Conservation (phyloP, 2,888 invertebrate genomes). For the Syrphus vitripennis region DNA sequence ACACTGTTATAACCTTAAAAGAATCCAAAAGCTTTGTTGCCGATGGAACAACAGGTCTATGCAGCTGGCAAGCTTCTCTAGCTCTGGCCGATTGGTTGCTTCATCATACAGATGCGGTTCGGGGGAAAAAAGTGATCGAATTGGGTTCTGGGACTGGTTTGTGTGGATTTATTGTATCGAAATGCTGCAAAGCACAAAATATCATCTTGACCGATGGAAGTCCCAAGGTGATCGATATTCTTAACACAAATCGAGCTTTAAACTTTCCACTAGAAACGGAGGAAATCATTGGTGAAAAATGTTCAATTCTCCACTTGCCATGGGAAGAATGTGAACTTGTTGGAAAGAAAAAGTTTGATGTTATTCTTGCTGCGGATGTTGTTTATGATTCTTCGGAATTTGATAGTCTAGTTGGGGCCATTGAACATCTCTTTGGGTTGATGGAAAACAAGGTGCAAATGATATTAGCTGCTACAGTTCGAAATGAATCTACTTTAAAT, state of each 20-base stretch:
- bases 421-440: slow-evolving; percentile 80
- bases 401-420: slow-evolving; percentile 80
- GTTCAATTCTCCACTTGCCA: slow-evolving; percentile 75
- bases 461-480: slow-evolving; percentile 84
- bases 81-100: slow-evolving; percentile 88
- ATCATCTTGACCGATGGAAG: slow-evolving; percentile 88
- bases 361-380: slow-evolving; percentile 84
- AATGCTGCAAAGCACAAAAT: slow-evolving; percentile 83
- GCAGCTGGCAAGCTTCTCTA: slow-evolving; percentile 90
- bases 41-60: slow-evolving; percentile 90
- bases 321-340: slow-evolving; percentile 82
- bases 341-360: slow-evolving; percentile 78
- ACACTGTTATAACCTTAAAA: slow-evolving; percentile 83
- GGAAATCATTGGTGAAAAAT: not conserved
- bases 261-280: slow-evolving; percentile 81
- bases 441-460: slow-evolving; percentile 78
- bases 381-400: slow-evolving; percentile 84
- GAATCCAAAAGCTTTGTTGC: slow-evolving; percentile 88
- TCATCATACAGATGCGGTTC: slow-evolving; percentile 82
- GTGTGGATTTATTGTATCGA: slow-evolving; percentile 85
- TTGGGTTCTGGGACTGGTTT: slow-evolving; percentile 90
- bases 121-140: slow-evolving; percentile 85
- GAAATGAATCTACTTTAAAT: slow-evolving; percentile 85
- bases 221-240: slow-evolving; percentile 84
- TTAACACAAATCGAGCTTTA: slow-evolving; percentile 84